Evolutionary conservation across 2,113 vertebrate genomes (phyloP).

Genomic region (Pseudorasbora parva): DNA sequence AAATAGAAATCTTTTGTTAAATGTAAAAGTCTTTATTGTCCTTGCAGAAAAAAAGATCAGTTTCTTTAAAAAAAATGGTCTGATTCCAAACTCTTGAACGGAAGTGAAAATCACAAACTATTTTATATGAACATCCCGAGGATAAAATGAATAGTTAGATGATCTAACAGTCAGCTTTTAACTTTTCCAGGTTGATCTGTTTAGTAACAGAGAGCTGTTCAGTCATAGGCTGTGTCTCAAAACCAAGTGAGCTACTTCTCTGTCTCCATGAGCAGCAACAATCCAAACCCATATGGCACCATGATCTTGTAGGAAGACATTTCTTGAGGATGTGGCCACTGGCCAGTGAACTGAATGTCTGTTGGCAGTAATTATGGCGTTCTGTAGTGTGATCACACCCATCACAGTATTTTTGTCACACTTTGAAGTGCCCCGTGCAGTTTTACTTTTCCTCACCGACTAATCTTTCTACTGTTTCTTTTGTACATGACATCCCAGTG

Average conservation of each 20-base stretch:
- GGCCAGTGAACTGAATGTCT: neutral
- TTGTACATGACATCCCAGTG: neutral
- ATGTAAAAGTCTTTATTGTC: neutral
- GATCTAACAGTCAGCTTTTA: neutral
- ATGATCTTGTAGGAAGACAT: neutral
- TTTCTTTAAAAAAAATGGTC: too few species aligned
- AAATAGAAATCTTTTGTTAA: neutral
- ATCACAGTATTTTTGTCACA: neutral
- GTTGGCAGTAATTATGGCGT: neutral
- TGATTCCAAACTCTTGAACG: neutral
- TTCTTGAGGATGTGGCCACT: neutral
- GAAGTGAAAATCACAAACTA: neutral
- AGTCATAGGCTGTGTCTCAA: too few species aligned
- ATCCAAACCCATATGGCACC: neutral
- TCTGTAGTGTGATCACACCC: neutral
- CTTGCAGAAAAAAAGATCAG: neutral
- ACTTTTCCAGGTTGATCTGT: neutral
- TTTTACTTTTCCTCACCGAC: neutral
- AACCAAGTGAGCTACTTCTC: neutral
- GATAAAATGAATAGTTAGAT: neutral
- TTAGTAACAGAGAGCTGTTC: neutral
- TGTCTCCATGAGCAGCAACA: neutral
- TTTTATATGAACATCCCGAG: neutral
- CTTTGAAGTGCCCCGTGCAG: neutral
- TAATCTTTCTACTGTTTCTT: neutral